phyloP scores from a whole-genome alignment of 64 coral and sea anemone genomes.

The Porites lutea region DNA sequence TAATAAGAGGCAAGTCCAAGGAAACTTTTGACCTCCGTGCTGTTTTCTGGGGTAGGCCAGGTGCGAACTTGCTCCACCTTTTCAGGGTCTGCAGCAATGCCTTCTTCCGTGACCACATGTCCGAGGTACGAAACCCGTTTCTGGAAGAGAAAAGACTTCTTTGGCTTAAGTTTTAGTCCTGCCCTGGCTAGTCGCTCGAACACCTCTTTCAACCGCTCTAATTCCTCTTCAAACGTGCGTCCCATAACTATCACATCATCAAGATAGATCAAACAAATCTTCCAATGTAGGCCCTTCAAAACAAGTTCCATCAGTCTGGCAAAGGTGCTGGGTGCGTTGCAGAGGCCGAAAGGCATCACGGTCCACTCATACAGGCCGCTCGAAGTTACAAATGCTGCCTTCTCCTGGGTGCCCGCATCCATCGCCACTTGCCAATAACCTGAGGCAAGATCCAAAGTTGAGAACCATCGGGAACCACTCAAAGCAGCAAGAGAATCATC shows the following conservation, averaged over 20 bases:
- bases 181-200: constrained; percentile 25
- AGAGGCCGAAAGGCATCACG: too few species aligned
- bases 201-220: background rate
- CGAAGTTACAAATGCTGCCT: constrained; percentile 26
- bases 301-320: constrained; percentile 66
- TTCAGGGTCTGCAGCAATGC: background rate
- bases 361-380: constrained; percentile 51
- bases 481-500: constrained; percentile 18
- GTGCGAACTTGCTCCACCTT: constrained; percentile 18
- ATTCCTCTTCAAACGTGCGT: constrained; percentile 10
- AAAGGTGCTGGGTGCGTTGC: constrained; percentile 34
- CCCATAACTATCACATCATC: constrained; percentile 54
- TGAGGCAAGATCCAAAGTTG: background rate
- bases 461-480: background rate
- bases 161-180: constrained; percentile 54
- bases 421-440: too few species aligned
- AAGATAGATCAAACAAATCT: constrained; percentile 28
- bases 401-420: background rate
- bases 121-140: constrained; percentile 17
- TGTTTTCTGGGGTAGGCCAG: background rate
- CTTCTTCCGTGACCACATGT: constrained; percentile 13
- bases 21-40: constrained; percentile 3
- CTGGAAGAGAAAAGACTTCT: constrained; percentile 50
- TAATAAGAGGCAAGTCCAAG: constrained; percentile 17
- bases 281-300: constrained; percentile 29